Conservation (phyloP, 1,140 invertebrate species). For the Choristoneura fumiferana region DNA sequence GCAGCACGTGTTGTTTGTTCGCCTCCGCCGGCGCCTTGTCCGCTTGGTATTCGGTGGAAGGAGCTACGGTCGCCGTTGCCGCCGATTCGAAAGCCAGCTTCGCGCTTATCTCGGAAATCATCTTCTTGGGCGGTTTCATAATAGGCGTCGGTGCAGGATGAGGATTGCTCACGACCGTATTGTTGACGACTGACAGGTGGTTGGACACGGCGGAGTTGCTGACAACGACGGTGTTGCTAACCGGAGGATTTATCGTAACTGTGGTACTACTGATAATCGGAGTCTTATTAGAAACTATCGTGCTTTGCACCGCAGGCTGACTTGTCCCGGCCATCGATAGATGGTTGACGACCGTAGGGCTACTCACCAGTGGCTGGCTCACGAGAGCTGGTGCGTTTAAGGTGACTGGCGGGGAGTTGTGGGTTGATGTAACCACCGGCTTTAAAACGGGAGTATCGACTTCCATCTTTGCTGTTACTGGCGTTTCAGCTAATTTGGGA, state of each 20-base stretch:
- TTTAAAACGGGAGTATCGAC: conserved; percentile 24
- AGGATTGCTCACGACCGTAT: neutral
- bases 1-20: neutral
- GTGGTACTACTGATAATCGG: no score
- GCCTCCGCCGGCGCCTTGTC: neutral
- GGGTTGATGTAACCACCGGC: neutral
- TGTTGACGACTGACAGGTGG: neutral
- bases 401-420: conserved; percentile 12
- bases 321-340: neutral
- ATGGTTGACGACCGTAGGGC: neutral
- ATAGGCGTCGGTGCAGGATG: conserved; percentile 57
- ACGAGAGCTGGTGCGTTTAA: neutral
- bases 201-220: neutral
- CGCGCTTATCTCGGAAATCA: conserved; percentile 70
- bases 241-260: no score
- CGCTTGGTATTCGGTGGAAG: neutral
- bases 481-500: conserved; percentile 43
- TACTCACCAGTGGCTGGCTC: neutral
- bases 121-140: conserved; percentile 72
- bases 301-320: no score
- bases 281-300: no score
- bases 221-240: neutral
- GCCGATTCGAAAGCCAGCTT: conserved; percentile 45
- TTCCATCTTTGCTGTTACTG: conserved; percentile 24
- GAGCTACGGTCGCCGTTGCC: neutral